Evolutionary conservation across 2,888 invertebrate species (phyloP), one percentile per base, ranked within the genome.

Genomic region (Carabus problematicus): DNA sequence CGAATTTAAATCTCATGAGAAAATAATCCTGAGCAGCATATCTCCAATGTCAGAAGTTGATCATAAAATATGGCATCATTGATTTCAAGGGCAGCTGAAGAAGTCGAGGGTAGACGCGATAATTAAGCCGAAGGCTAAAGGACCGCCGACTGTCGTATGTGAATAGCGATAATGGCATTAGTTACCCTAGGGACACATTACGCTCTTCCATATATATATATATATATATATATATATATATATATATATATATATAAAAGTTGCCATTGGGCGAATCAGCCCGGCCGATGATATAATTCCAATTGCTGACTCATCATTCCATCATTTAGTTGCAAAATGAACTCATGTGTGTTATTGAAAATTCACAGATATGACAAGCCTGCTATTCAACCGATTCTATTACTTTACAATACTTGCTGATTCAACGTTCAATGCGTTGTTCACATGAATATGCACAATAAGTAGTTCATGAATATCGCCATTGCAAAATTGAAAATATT

Each of bases 131-230:
- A 41, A 43, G 42, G 18, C 56, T 52, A 40, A 40, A 49, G 52
- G 39, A 62, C 56, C 47, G 47, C 58, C 58, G 58, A 58, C 40
- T 11, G 55, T 9, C 12, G 8, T n/a, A 19, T 54, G 19, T 11
- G 63, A 59, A 66, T 58, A 42, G 59, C 41, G 59, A 66, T 66
- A 66, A 66, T 66, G 49, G 19, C 41, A 66, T 66, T 66, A 66
- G 58, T 47, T 12, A 29, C 59, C 59, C 49, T 40, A 12, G 58
- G 49, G 66, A 45, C 39, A 59, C 41, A 49, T 42, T 18, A n/a
- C 29, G 49, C 49, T 59, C 41, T 59, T 66, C 40, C 40, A 29
- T 29, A 29, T 29, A 62, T 66, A n/a, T n/a, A n/a, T n/a, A n/a
- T n/a, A n/a, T n/a, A n/a, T n/a, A n/a, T n/a, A n/a, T n/a, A n/a